phyloP scores from a whole-genome alignment of 2,797 vertebrate species.

The Loriculus beryllinus region DNA sequence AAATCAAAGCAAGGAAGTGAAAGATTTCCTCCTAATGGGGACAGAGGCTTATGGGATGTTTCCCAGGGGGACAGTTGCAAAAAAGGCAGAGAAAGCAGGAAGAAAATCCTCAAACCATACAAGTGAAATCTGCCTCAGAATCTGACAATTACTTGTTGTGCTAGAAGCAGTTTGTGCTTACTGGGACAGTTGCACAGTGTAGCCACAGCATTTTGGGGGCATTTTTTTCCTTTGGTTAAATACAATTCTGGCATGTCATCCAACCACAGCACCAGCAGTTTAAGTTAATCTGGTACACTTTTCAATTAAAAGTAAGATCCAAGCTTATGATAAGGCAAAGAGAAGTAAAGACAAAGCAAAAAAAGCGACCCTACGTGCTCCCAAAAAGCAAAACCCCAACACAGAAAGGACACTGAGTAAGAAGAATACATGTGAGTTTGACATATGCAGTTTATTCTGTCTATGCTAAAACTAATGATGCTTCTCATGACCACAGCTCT shows the following conservation, averaged over 20 bases:
- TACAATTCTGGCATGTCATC: background rate
- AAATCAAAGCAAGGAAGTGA: slow-evolving; percentile 50
- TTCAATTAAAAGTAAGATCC: background rate
- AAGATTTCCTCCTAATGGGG: slow-evolving; percentile 45
- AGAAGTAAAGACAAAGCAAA: background rate
- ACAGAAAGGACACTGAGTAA: background rate
- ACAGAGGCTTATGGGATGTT: slow-evolving; percentile 37
- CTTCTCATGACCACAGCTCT: background rate
- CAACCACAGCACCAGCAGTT: background rate
- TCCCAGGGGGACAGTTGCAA: background rate
- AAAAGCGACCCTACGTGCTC: background rate
- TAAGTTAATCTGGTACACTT: background rate
- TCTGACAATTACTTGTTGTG: background rate
- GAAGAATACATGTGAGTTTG: rapidly evolving
- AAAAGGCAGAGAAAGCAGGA: background rate
- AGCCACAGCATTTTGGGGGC: background rate
- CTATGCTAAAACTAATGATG: background rate
- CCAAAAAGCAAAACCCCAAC: background rate
- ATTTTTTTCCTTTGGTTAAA: background rate
- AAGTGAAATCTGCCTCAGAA: background rate
- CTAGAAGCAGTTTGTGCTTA: background rate
- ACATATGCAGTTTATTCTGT: background rate
- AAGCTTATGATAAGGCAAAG: background rate
- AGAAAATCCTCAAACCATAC: background rate
- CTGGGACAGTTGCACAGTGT: background rate